Evolutionary conservation across 2,113 vertebrate species (phyloP), one percentile per base, ranked within the genome.

Genomic region (Brachyhypopomus occidentalis): DNA sequence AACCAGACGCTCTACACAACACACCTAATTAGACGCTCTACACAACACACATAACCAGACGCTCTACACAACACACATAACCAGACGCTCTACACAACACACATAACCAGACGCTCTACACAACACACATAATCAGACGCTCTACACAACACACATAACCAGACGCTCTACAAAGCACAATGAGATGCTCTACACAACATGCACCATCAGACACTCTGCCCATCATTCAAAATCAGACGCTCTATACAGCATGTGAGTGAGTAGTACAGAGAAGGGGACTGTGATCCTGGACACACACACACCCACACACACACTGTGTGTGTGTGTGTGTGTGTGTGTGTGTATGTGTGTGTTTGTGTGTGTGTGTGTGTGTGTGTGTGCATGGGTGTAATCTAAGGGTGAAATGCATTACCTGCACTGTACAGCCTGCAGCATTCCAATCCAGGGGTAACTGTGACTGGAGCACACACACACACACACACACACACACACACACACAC

Each of bases 341-440:
- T 77, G 36, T 75, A 59, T 66, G 52, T 74, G 72, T 20, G 30
- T 3, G 30, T 30, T 1, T 3, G 30, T 30, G 30, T 30, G 30
- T 3, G 30, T 30, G 30, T 30, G 30, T 30, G 30, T 30, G 30
- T 30, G 45, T 55, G 60, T 77, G 36, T 75, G 75, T 66, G 52
- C 56, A 48, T 11, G 91, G 91, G 90, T 87, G 87, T 91, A 90
- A 91, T 88, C 87, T 91, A 78, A 79, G 84, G 83, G 79, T 86
- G 85, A 83, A 87, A 89, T 86, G 89, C 87, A 89, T 93, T 92
- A 93, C 93, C 92, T 94, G 91, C 85, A 88, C 83, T 88, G 87
- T 85, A 84, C 88, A 92, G 92, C 88, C 88, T 89, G 88, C 92
- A 88, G 89, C 86, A 11, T n/a, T 38, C 16, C 5, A 22, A 58